Evolutionary conservation across 2,113 vertebrate genomes (phyloP), one percentile per base, ranked within the genome.

Genomic region (Eretmodus cyanostictus): DNA sequence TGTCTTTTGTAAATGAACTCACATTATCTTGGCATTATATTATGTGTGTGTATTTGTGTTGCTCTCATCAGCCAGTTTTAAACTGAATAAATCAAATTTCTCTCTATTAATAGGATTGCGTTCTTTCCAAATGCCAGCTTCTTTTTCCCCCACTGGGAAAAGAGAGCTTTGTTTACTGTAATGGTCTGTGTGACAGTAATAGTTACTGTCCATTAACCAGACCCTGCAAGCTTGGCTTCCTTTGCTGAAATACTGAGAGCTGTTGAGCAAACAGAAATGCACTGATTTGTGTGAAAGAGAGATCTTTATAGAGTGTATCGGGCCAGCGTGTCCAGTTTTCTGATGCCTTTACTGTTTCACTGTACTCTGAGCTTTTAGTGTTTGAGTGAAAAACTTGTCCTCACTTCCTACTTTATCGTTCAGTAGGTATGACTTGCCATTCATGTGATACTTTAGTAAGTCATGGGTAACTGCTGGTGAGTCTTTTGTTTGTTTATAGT

Each of bases 181-280:
- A 90, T 84, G 59, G 29, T 73, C 78, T 90, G 91, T 87, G 86
- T 86, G 91, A 91, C 91, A 90, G 87, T 89, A 82, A 89, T 86
- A 85, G 61, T 90, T 89, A 63, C 88, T 81, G 76, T 90, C 93
- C 89, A 89, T 93, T 90, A 90, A 82, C 38, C 53, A 54, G 80
- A 79, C 49, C 83, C 89, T 47, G 68, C 57, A 80, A 92, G 40
- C 54, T 73, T 38, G 51, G 61, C 83, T 80, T 80, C 73, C 38
- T 9, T 82, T 13, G 8, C 61, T 81, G 40, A 81, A 49, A 82
- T 27, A 59, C 80, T 4, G 79, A 68, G 68, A 34, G 34, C 73
- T 86, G 86, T 81, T 80, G 61, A 38, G 66, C 73, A 79, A 88
- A 83, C 34, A 84, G 38, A 86, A 80, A 80, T 11, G 13, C 66